Evolutionary conservation across 1,140 invertebrate genomes (phyloP).

Genomic region (Drosophila erecta): DNA sequence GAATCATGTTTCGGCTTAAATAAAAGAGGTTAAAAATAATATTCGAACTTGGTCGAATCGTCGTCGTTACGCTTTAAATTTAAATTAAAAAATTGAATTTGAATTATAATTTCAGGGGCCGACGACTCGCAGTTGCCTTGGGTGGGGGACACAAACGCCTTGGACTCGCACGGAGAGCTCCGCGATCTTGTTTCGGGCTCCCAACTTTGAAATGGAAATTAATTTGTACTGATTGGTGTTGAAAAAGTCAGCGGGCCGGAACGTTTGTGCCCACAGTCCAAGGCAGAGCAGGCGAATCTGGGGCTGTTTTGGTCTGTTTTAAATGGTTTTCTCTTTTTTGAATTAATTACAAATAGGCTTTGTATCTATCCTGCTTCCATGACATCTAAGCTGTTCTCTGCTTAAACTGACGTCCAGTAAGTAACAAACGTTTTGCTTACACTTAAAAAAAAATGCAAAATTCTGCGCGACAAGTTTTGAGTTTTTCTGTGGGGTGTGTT

Average conservation of each 20-base stretch:
- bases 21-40: constrained; percentile 65
- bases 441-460: constrained; percentile 81
- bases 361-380: constrained; percentile 39
- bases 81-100: constrained; percentile 49
- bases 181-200: constrained; percentile 36
- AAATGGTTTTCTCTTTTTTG: constrained; percentile 18
- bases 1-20: constrained; percentile 64
- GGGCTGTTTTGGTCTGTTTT: constrained; percentile 56
- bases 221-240: constrained; percentile 82
- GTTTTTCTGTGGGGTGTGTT: constrained; percentile 24
- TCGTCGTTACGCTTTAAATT: constrained; percentile 43
- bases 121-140: constrained; percentile 29
- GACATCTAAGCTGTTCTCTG: constrained; percentile 45
- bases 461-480: constrained; percentile 69
- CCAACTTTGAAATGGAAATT: constrained; percentile 76
- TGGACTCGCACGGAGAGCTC: constrained; percentile 22
- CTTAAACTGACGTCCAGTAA: constrained; percentile 70
- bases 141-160: constrained; percentile 29
- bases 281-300: constrained; percentile 14
- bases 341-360: constrained; percentile 23
- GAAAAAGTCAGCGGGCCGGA: constrained; percentile 22
- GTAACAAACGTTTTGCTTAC: constrained; percentile 68
- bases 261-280: constrained; percentile 44
- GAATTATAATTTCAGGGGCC: constrained; percentile 20
- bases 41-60: constrained; percentile 68